These are phyloP conservation scores for Nomada ruficornis DNA, from an alignment of 2,888 invertebrate genomes.

Conservation along the genomic window DNA sequence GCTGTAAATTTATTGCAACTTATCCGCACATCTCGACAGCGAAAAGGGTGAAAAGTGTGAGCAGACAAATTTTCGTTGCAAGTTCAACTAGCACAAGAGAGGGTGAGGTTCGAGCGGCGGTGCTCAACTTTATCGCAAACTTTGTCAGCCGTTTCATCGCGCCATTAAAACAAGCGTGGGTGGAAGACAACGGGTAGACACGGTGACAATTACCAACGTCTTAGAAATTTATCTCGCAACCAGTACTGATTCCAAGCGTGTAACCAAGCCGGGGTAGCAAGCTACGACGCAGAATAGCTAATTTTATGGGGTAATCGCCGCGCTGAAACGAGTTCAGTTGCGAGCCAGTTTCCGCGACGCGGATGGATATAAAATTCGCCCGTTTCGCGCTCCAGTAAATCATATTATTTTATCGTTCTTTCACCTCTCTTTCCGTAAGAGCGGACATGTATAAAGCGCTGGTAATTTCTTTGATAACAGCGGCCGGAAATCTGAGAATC, in stretches of 20 bases:
- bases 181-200: neutral
- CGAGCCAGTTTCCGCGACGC: constrained; percentile 32
- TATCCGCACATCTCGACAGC: too few species aligned
- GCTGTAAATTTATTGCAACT: too few species aligned
- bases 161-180: constrained; percentile 3
- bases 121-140: neutral
- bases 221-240: constrained; percentile 36
- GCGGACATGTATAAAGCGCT: too few species aligned
- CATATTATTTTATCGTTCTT: constrained; percentile 36
- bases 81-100: neutral
- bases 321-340: constrained; percentile 35
- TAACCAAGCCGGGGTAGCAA: constrained; percentile 25
- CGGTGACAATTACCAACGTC: constrained; percentile 8
- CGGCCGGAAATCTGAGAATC: neutral
- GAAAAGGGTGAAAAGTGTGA: neutral
- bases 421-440: neutral
- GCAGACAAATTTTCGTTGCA: neutral
- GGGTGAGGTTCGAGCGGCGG: neutral
- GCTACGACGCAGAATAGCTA: constrained; percentile 44
- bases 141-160: constrained; percentile 18
- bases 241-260: constrained; percentile 39
- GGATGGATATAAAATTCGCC: constrained; percentile 46
- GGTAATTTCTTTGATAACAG: constrained; percentile 4
- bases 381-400: constrained; percentile 42
- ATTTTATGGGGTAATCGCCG: constrained; percentile 51